A percentile compares a stretch with the other conserved stretches of the same genome.
These are phyloP conservation scores for Regulus satrapa DNA, from an alignment of 2,113 vertebrate species.

Conservation along the genomic window DNA sequence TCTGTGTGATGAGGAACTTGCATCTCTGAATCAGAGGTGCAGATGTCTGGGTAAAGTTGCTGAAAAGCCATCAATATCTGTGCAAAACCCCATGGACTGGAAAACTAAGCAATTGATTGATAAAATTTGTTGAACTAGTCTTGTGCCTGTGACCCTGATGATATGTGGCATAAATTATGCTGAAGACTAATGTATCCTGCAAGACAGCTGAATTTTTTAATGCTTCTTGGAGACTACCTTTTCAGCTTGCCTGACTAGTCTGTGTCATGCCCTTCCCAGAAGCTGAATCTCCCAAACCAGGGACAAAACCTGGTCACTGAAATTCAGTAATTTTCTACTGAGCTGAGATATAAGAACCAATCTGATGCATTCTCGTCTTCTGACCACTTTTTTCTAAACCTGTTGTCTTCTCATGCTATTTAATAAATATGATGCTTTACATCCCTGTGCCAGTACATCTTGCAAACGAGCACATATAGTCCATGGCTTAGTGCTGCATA, in stretches of 20 bases:
- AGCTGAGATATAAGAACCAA: not conserved
- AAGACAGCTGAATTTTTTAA: not conserved
- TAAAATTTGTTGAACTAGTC: not conserved
- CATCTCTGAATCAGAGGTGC: not conserved
- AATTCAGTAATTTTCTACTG: not conserved
- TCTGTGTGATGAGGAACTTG: not conserved
- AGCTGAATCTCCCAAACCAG: not conserved
- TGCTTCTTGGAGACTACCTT: not conserved
- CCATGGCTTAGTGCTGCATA: not conserved
- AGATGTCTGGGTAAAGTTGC: not conserved
- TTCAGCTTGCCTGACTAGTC: not conserved
- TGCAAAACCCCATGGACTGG: not conserved
- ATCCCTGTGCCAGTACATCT: not conserved
- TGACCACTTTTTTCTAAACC: not conserved
- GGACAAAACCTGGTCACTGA: not conserved
- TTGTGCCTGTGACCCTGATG: not conserved
- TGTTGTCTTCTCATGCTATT: not conserved
- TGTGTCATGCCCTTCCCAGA: not conserved
- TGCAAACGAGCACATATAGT: fast-evolving
- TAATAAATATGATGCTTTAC: not conserved
- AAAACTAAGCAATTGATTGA: not conserved
- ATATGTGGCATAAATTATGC: not conserved
- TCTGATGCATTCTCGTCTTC: not conserved
- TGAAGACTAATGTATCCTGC: not conserved
- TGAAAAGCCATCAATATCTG: not conserved